These are phyloP conservation scores for Cryptoleucopteryx plumbea DNA, from an alignment of 2,113 vertebrate genomes.

Conservation along the genomic window DNA sequence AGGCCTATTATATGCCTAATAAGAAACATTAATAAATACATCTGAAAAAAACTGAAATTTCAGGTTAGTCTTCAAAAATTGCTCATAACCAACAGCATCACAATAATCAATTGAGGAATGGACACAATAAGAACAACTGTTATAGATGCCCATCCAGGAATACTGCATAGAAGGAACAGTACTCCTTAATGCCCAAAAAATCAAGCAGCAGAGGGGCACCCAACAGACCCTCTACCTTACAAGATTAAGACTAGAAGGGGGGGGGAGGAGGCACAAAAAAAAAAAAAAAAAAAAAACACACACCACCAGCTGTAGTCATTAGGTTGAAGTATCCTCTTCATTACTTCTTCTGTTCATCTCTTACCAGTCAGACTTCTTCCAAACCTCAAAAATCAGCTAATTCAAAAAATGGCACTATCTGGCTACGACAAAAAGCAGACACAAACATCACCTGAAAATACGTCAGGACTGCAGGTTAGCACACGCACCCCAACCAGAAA, in stretches of 20 bases:
- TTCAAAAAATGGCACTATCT: neutral
- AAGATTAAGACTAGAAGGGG: neutral
- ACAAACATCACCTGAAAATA: neutral
- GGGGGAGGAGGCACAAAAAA: no score
- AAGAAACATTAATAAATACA: neutral
- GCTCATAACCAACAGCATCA: neutral
- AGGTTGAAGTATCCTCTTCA: neutral
- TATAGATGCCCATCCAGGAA: neutral
- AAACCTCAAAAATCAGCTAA: neutral
- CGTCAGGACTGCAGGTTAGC: neutral
- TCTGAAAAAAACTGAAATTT: accelerated
- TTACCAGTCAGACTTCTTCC: neutral
- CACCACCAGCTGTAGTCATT: neutral
- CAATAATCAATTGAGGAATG: neutral
- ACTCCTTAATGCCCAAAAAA: neutral
- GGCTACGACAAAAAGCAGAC: neutral
- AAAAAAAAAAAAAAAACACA: no score
- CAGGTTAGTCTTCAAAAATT: neutral
- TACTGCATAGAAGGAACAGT: neutral
- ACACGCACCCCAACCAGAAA: neutral
- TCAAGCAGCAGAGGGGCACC: neutral
- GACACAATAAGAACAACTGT: neutral
- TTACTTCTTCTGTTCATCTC: neutral
- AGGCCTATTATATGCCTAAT: neutral
- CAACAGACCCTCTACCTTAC: neutral